Conservation (phyloP, 2,888 invertebrate species). For the Baccha elongata region DNA sequence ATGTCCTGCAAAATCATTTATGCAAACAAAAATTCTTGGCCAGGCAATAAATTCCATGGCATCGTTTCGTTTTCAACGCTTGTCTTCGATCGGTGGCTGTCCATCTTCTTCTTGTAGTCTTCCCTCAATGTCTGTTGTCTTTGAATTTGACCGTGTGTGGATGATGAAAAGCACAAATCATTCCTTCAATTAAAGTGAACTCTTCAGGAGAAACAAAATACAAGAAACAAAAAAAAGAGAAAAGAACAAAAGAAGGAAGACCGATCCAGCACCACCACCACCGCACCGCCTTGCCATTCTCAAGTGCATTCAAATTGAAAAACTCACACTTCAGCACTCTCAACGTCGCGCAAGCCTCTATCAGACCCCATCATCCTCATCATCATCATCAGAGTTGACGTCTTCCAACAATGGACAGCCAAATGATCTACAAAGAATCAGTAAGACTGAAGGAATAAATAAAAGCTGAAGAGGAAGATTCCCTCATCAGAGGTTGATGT, state of each 20-base stretch:
- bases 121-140: neutral
- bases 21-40: constrained; percentile 68
- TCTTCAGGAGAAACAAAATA: neutral
- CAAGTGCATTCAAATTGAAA: constrained; percentile 71
- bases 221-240: neutral
- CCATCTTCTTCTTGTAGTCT: constrained; percentile 43
- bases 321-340: constrained; percentile 70
- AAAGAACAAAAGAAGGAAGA: neutral
- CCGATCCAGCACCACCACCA: constrained; percentile 19
- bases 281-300: constrained; percentile 52
- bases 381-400: constrained; percentile 50
- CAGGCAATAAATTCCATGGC: constrained; percentile 67
- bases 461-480: neutral
- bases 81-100: constrained; percentile 43
- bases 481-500: constrained; percentile 37
- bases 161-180: constrained; percentile 70
- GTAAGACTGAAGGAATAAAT: constrained; percentile 5
- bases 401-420: constrained; percentile 68
- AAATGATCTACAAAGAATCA: constrained; percentile 65
- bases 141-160: constrained; percentile 25
- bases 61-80: constrained; percentile 54
- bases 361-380: constrained; percentile 34
- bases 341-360: constrained; percentile 50
- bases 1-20: constrained; percentile 72
- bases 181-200: constrained; percentile 69